Base-by-base conservation (phyloP, 1,140 invertebrate species). In the Papilio machaon region DNA sequence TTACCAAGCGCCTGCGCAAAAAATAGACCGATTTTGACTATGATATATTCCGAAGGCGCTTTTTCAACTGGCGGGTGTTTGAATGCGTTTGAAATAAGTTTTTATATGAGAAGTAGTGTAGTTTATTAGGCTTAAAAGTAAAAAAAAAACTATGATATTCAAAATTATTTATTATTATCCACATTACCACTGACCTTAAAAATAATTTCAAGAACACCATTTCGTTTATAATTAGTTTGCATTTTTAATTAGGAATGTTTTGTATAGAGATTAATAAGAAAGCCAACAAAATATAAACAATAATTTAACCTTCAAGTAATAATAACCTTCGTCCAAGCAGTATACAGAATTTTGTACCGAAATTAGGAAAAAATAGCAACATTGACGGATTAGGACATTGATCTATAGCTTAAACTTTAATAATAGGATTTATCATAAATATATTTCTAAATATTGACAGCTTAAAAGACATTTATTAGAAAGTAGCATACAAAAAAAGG, bases 221-320 rank as follows among this genome's bases (percentile, higher is more conserved):
- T 77, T 77, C 23, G 15, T 58, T 77, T 64, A 35, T 35, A 38
- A 15, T 60, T 60, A 78, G 19, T n/a, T 74, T 38, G 11, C 17
- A 46, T n/a, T 64, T 60, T 46, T 43, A 54, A 78, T 73, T 81
- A 81, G 81, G 81, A 81, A 81, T 81, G 81, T 81, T 78, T 67
- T 38, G 81, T 78, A 75, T 49, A 73, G 52, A 64, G 13, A 64
- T 13, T 64, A 64, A 64, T 35, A 30, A 64, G 19, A 64, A 64
- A 30, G 60, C 23, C 30, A 64, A 30, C 10, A 1, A 30, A 11
- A 30, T 30, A 64, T 58, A 58, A 58, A 58, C 19, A 19, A n/a
- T 19, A 58, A 19, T 52, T 58, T 58, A 19, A 58, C 17, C 17
- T 19, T 58, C 54, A 19, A 19, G 9, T 19, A 58, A 58, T n/a